Conservation (phyloP, 1,140 invertebrate species). For the Cephus cinctus region DNA sequence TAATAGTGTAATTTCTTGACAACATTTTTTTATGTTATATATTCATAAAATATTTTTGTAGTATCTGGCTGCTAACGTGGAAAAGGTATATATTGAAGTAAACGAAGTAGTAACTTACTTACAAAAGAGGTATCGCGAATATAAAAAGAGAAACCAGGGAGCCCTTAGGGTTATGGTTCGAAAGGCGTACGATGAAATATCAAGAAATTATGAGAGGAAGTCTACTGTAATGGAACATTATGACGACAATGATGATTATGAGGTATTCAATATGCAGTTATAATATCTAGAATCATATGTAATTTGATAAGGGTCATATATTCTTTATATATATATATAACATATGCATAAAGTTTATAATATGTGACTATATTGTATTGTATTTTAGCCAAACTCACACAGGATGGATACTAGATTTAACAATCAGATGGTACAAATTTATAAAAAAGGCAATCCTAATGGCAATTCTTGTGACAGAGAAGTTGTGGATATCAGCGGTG, state of each 20-base stretch:
- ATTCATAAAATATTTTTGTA: too few relatives aligned
- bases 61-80: constrained; percentile 71
- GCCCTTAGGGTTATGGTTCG: constrained; percentile 67
- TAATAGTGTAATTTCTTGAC: too few relatives aligned
- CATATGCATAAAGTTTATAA: too few relatives aligned
- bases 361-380: too few relatives aligned
- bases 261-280: too few relatives aligned
- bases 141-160: constrained; percentile 65
- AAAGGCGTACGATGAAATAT: constrained; percentile 58
- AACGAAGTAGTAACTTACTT: constrained; percentile 72
- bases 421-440: too few relatives aligned
- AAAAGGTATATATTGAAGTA: constrained; percentile 71
- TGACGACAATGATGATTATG: constrained; percentile 57
- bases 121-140: constrained; percentile 69
- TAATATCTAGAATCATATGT: too few relatives aligned
- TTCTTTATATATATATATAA: too few relatives aligned
- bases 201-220: constrained; percentile 46
- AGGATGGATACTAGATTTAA: too few relatives aligned
- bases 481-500: constrained; percentile 56
- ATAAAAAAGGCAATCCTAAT: constrained; percentile 48
- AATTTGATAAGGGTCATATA: too few relatives aligned
- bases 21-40: too few relatives aligned
- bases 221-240: constrained; percentile 52
- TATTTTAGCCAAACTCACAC: too few relatives aligned
- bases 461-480: constrained; percentile 54